phyloP scores from a whole-genome alignment of 1,140 invertebrate species.

The Kradibia gibbosae region DNA sequence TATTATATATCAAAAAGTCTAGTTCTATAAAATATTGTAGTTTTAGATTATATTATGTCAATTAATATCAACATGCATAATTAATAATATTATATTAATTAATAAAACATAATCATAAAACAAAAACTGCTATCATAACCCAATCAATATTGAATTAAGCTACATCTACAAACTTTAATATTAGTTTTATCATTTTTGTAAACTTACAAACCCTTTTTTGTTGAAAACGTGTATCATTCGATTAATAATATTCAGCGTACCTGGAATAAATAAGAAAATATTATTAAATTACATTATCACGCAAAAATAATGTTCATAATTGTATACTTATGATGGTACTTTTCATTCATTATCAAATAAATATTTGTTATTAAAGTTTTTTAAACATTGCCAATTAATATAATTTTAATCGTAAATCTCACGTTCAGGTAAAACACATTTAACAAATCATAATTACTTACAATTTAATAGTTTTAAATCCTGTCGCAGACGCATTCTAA shows the following conservation, averaged over 20 bases:
- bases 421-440: slow-evolving; percentile 25
- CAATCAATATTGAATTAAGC: too few species aligned
- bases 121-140: too few species aligned
- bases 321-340: background rate
- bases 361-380: background rate
- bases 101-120: too few species aligned
- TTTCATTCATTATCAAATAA: background rate
- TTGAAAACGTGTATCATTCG: background rate
- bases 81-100: too few species aligned
- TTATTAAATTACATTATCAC: background rate
- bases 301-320: slow-evolving; percentile 8
- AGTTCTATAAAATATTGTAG: too few species aligned
- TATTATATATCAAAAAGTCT: too few species aligned
- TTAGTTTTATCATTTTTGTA: background rate
- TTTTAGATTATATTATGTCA: too few species aligned
- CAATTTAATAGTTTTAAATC: slow-evolving; percentile 41
- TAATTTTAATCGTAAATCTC: too few species aligned
- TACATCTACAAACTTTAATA: too few species aligned
- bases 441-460: slow-evolving; percentile 45
- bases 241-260: background rate
- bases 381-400: too few species aligned
- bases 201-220: background rate
- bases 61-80: too few species aligned
- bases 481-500: slow-evolving; percentile 37
- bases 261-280: slow-evolving; percentile 20